Base-by-base conservation (phyloP, 2,113 vertebrate genomes). In the Clupea harengus region DNA sequence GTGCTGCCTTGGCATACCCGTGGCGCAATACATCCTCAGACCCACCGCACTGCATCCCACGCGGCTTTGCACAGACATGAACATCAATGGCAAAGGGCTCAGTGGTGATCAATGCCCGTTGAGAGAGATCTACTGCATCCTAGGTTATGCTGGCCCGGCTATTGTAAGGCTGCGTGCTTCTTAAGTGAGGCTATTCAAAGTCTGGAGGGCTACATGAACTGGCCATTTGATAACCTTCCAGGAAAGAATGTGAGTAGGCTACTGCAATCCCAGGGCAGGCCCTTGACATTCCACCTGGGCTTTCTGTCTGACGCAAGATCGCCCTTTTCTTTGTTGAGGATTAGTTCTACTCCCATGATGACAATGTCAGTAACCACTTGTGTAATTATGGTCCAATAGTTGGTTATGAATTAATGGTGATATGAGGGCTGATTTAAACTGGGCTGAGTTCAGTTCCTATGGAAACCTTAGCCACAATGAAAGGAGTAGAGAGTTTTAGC, bases 41-140 rank as follows among this genome's bases (percentile, higher is more conserved):
- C 72, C 72, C 28, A 78, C 72, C 72, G 72, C 72, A 78, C 32
- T 32, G 72, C 75, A 72, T 83, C 82, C 52, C 45, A 60, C 45
- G 52, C 39, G 45, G 72, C 82, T 81, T 82, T 81, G 82, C 72
- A 85, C 83, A 60, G 85, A 85, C 82, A 88, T 85, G 88, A 87
- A 88, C 85, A 83, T 86, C 72, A 78, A 78, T 78, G 72, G 72
- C 72, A 44, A 32, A 78, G 72, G 49, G 85, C 89, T 90, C 84
- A 87, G 75, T 72, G 83, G 84, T 89, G 89, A 89, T 88, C 84
- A 82, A 86, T 87, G 85, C n/a, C n/a, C 28, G 83, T 83, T 46
- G 85, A 85, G 81, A 85, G 44, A 75, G 83, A 85, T 86, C 39
- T 84, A 88, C 44, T 60, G 82, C 85, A 50, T 78, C 72, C 72